These are phyloP conservation scores for Neogale vison DNA, from an alignment of 2,113 vertebrate genomes.

Conservation along the genomic window DNA sequence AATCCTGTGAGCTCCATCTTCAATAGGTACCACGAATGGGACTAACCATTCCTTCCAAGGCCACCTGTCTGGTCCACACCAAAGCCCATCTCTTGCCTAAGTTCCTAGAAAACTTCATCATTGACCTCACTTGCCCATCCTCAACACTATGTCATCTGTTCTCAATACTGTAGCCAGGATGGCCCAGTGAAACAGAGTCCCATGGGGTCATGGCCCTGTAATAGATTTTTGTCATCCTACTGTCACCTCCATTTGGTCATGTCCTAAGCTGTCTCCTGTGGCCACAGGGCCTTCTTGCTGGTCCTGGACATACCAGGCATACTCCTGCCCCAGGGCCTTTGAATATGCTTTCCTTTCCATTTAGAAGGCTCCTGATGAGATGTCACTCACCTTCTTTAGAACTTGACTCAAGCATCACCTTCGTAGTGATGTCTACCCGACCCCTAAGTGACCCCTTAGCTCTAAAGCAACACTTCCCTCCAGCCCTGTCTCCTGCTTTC, in stretches of 20 bases:
- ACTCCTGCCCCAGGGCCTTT: not conserved
- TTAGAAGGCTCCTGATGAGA: rapidly evolving
- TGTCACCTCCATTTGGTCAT: too few relatives aligned
- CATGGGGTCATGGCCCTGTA: too few relatives aligned
- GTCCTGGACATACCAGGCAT: not conserved
- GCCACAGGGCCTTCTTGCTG: too few relatives aligned
- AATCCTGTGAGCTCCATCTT: not conserved
- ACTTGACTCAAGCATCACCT: not conserved
- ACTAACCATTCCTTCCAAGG: not conserved
- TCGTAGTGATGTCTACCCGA: not conserved
- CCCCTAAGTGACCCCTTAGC: not conserved
- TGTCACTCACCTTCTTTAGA: not conserved
- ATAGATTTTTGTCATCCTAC: too few relatives aligned
- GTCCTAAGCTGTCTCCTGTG: too few relatives aligned
- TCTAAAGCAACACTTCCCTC: too few relatives aligned
- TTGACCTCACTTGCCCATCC: not conserved
- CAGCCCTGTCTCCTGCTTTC: not conserved
- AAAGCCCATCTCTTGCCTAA: not conserved
- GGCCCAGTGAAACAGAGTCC: not conserved
- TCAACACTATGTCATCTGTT: not conserved
- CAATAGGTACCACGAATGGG: rapidly evolving
- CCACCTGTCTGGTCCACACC: not conserved
- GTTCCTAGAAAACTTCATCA: not conserved
- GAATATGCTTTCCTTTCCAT: too few relatives aligned
- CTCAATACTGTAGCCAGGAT: not conserved